Base-by-base conservation (phyloP, 2,113 vertebrate genomes). In the Rhinolophus sinicus region DNA sequence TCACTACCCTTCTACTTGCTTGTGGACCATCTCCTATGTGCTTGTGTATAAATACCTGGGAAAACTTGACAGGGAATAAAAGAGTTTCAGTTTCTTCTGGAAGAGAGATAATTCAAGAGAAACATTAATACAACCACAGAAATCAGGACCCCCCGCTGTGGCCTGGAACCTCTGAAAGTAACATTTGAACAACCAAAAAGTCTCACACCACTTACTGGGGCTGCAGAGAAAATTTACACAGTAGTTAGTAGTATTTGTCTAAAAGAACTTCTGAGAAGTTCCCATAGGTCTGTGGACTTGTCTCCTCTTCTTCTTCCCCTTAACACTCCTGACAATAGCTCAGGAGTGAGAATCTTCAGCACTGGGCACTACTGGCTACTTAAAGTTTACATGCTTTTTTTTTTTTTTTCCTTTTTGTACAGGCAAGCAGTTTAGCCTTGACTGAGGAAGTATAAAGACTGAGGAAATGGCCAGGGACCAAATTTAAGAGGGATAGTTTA, bases 71-170 rank as follows among this genome's bases (percentile, higher is more conserved):
- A 70, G 2, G 35, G 35, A 83, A 3, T 62, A n/a, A 75, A 33
- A 67, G 26, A 80, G 26, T 89, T 94, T 83, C 26, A 90, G 8
- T 72, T 67, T 67, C 40, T 96, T 64, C 47, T 72, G 35, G 24
- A 92, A 94, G 14, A 84, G 24, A 95, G 33, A n/a, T 80, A 52
- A 88, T 91, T 83, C 84, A 60, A 69, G 26, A 70, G 52, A 65
- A 6, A 19, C 2, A 24, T 60, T 83, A 93, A 54, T 4, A 3
- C 26, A 52, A 19, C 44, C 40, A 52, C 50, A 38, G 19, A 88
- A 85, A 94, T 90, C 40, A 88, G 65, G 9, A 73, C 77, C 50
- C 50, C 30, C 38, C 75, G 40, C 62, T 87, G 26, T 96, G 58
- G 22, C 24, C 44, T 81, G 54, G 16, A 91, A 47, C 5, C 26